Conservation (phyloP, 2,797 vertebrate genomes). For the Synanceia verrucosa region DNA sequence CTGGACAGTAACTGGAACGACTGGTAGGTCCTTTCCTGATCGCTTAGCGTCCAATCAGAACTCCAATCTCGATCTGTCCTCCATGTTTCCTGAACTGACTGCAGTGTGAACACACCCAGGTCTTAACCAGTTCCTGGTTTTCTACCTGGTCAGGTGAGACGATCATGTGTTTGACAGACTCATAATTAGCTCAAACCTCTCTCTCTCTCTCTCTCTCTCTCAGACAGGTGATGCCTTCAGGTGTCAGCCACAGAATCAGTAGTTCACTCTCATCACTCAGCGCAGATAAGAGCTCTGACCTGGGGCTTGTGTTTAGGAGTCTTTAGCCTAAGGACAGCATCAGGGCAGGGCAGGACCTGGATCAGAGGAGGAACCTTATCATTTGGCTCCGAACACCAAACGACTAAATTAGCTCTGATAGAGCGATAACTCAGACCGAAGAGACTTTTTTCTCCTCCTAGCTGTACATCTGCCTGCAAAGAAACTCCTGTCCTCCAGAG, state of each 20-base stretch:
- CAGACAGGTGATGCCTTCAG: not conserved
- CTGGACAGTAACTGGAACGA: no score
- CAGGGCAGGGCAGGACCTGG: constrained; percentile 20
- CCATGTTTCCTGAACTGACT: no score
- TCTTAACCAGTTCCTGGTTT: no score
- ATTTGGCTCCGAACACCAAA: constrained; percentile 38
- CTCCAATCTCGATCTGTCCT: no score
- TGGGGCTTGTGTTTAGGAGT: constrained; percentile 23
- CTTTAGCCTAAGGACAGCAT: constrained; percentile 6
- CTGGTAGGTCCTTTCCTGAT: no score
- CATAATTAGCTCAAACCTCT: no score
- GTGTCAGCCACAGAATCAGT: constrained; percentile 9
- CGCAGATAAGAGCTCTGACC: constrained; percentile 42
- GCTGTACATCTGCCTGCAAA: not conserved
- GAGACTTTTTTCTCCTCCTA: not conserved
- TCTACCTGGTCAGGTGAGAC: no score
- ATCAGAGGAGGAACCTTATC: constrained; percentile 43
- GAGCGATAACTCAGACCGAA: constrained; percentile 19
- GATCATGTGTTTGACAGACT: no score
- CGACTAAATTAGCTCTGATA: constrained; percentile 47
- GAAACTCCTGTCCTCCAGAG: constrained; percentile 3
- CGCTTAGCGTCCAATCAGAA: no score
- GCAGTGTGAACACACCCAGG: no score
- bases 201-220: no score
- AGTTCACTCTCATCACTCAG: constrained; percentile 1